A percentile compares a stretch with the other conserved stretches of the same genome.
These are phyloP conservation scores for Catonia carolina DNA, from an alignment of 2,888 invertebrate species.

Conservation along the genomic window DNA sequence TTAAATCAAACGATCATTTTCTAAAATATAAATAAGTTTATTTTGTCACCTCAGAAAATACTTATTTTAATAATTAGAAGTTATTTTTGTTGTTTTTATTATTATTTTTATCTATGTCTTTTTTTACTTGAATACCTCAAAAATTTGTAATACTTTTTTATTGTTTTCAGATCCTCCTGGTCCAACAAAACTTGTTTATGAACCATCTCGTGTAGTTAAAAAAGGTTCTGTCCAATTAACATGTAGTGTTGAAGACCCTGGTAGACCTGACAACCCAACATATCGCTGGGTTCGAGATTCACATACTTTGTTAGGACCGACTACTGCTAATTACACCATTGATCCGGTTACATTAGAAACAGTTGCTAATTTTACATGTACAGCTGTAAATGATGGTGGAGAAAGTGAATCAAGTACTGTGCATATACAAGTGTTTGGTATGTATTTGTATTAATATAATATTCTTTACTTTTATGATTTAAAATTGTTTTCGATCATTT, in stretches of 20 bases:
- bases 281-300: slow-evolving; percentile 70
- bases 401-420: slow-evolving; percentile 61
- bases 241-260: slow-evolving; percentile 76
- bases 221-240: slow-evolving; percentile 73
- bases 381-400: slow-evolving; percentile 79
- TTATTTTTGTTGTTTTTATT: no score
- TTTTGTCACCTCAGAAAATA: no score
- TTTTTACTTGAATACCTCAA: no score
- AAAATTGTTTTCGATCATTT: no score
- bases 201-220: slow-evolving; percentile 71
- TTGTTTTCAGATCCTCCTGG: slow-evolving; percentile 76
- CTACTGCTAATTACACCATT: slow-evolving; percentile 66
- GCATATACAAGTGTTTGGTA: slow-evolving; percentile 64
- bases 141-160: no score
- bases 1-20: no score
- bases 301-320: slow-evolving; percentile 64
- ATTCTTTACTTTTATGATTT: slow-evolving; percentile 8
- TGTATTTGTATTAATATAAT: slow-evolving; percentile 32
- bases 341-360: slow-evolving; percentile 78
- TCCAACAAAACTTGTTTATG: slow-evolving; percentile 66
- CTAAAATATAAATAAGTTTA: no score
- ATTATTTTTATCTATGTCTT: no score
- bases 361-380: slow-evolving; percentile 83
- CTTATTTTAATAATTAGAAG: no score
- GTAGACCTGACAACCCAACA: slow-evolving; percentile 56